phyloP scores from a whole-genome alignment of 2,888 invertebrate genomes.

The Mycogona germanica region DNA sequence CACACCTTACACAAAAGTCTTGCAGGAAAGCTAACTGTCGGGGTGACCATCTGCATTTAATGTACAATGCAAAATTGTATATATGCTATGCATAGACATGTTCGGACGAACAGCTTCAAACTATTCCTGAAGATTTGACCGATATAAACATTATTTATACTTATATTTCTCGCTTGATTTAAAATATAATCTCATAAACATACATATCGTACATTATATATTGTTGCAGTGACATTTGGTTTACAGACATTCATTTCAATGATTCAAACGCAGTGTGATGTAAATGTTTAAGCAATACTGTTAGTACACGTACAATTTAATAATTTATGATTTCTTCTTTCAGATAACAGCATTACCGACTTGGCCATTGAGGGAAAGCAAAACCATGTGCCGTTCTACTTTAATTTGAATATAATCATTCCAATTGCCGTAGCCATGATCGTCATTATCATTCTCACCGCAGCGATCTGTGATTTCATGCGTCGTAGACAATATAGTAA shows the following conservation, averaged over 20 bases:
- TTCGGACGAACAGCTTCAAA: no score
- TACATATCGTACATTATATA: no score
- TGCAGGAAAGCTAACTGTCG: no score
- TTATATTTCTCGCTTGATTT: background rate
- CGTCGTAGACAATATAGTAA: slow-evolving; percentile 13
- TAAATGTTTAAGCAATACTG: background rate
- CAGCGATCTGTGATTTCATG: slow-evolving; percentile 17
- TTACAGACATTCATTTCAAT: no score
- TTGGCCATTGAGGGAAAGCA: background rate
- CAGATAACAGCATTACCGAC: background rate
- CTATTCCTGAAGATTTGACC: no score
- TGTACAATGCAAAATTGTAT: no score
- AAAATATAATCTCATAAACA: background rate
- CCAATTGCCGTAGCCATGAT: slow-evolving; percentile 17
- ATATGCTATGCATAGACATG: no score
- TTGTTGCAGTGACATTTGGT: no score
- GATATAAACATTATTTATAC: background rate
- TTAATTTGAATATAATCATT: slow-evolving; percentile 20
- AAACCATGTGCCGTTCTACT: slow-evolving; percentile 17
- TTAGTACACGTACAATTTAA: background rate
- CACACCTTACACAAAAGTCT: no score
- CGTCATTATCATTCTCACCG: slow-evolving; percentile 17
- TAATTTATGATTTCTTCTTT: background rate
- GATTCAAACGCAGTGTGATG: background rate
- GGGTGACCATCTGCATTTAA: no score